Evolutionary conservation across 2,888 invertebrate genomes (phyloP).

Genomic region (Laspeyria flexula): DNA sequence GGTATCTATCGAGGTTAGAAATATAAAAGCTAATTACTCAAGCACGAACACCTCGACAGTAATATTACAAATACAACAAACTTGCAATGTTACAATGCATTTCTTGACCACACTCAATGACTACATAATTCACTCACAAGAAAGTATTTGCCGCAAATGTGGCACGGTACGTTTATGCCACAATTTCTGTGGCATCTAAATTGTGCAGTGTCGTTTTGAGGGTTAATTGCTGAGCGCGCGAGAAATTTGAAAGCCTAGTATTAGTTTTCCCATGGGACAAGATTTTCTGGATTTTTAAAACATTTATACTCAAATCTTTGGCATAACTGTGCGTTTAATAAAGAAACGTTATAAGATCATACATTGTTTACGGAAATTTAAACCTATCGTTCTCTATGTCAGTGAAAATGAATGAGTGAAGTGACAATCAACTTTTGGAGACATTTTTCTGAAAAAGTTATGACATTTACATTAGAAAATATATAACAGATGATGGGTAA

Average conservation of each 20-base stretch:
- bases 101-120: slow-evolving; percentile 5
- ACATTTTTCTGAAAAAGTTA: no score
- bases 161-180: slow-evolving; percentile 31
- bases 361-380: no score
- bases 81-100: slow-evolving; percentile 18
- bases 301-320: no score
- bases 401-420: no score
- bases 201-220: slow-evolving; percentile 38
- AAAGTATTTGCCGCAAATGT: slow-evolving; percentile 28
- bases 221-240: slow-evolving; percentile 44
- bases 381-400: no score
- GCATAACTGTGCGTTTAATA: no score
- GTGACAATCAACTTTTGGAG: no score
- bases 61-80: slow-evolving; percentile 1
- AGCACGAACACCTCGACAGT: no score
- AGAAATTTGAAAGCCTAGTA: slow-evolving; percentile 41
- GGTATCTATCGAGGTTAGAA: background rate
- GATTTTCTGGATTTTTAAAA: background rate
- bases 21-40: background rate
- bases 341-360: no score
- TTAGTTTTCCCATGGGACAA: slow-evolving; percentile 28
- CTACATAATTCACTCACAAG: slow-evolving; percentile 26
- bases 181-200: slow-evolving; percentile 48
- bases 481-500: no score
- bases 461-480: no score